Base-by-base conservation (phyloP, 2,113 vertebrate genomes). In the Aspiorhynchus laticeps region DNA sequence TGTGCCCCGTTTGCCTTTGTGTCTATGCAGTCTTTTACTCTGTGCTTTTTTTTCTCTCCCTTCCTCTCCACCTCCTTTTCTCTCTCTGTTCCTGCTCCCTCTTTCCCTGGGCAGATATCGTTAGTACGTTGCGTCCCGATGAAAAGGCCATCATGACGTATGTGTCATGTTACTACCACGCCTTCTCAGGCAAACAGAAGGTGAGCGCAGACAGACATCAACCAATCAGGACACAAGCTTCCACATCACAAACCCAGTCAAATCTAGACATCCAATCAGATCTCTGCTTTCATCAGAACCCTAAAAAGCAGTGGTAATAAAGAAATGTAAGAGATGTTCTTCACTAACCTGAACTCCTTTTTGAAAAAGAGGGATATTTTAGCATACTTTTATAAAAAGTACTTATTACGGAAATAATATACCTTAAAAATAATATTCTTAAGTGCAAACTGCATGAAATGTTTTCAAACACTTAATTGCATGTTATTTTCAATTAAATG, bases 91-190 rank as follows among this genome's bases (percentile, higher is more conserved):
- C 87, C 61, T 17, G n/a, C 83, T 9, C 81, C 26, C 17, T 59
- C 71, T 80, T 92, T 92, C 90, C 96, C 94, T 95, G 96, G 96
- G 96, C 96, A 99, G 98, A 99, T 96, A 96, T 99, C 95, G 93
- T 99, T 97, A 98, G 97, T 96, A 98, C 97, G 96, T 97, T 99
- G 97, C 97, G 97, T 96, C 97, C 95, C 94, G 98, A 99, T 95
- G 97, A 98, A 97, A 98, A 98, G 96, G 98, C 97, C 94, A 93
- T 97, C 96, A 98, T 99, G 97, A 98, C 98, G 94, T 99, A 97
- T 96, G 98, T 99, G 95, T 99, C 98, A 95, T 98, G 98, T 98
- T 99, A 98, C 97, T 98, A 98, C 97, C 97, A 97, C 95, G 97
- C 98, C 91, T 99, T 99, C 97, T 99, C 96, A 91, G 98, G 97